A percentile compares a stretch with the other conserved stretches of the same genome.
phyloP scores from a whole-genome alignment of 1,140 invertebrate species.

The Latrodectus geometricus region DNA sequence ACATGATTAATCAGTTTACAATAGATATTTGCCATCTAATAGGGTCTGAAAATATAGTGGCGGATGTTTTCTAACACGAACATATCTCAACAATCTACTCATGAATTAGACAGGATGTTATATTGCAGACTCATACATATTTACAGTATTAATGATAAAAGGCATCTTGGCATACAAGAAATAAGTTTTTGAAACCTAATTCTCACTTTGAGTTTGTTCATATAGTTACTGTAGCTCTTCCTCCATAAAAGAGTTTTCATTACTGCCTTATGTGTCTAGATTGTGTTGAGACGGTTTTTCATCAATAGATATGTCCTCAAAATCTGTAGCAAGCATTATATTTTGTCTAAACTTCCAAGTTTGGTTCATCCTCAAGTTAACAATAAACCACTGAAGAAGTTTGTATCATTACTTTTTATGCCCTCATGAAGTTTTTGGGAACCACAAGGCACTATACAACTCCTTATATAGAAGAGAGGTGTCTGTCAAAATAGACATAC shows the following conservation, averaged over 20 bases:
- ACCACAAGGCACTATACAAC: background rate
- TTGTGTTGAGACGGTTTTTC: constrained; percentile 68
- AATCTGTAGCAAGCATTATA: background rate
- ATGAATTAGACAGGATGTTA: background rate
- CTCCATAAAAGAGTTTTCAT: background rate
- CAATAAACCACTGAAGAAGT: background rate
- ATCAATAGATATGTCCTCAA: constrained; percentile 40
- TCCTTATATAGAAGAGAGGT: no score
- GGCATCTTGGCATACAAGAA: background rate
- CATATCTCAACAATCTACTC: background rate
- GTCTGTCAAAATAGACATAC: no score
- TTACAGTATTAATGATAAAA: background rate
- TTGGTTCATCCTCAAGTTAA: background rate
- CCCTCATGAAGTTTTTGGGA: constrained; percentile 1
- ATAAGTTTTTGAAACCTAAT: background rate
- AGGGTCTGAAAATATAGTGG: no score
- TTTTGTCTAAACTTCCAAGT: background rate
- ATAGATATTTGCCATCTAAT: no score
- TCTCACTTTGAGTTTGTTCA: background rate
- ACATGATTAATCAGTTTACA: no score
- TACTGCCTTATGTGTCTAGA: constrained; percentile 22
- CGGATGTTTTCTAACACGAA: no score
- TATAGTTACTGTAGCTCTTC: background rate
- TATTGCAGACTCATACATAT: background rate
- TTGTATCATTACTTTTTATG: constrained; percentile 2